Evolutionary conservation across 1,140 invertebrate species (phyloP), one percentile per base, ranked within the genome.

Genomic region (Eubasilissa regina): DNA sequence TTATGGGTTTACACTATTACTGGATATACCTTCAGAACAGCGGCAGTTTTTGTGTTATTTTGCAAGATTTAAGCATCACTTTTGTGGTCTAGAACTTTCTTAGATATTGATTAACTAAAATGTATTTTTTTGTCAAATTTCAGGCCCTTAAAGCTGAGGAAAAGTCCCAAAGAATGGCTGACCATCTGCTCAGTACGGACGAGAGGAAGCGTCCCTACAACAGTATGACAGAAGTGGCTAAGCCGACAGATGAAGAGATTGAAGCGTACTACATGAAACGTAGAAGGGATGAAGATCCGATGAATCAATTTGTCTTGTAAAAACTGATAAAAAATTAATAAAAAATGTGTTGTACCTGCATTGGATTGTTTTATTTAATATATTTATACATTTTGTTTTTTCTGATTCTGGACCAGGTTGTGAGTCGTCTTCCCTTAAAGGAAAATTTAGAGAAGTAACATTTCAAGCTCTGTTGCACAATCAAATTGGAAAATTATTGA

Each of bases 141-240:
- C 84, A 92, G 88, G 94, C 95, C 10, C 83, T 96, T 51, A 88
- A 91, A 84, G 90, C 90, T 81, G 94, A 95, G 87, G 92, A 94
- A 79, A 84, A 90, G 62, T 86, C 89, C 70, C 89, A 93, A 79
- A 91, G 89, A 81, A 89, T 92, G 78, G 94, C 92, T 0, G 93
- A 95, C 0, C 86, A 89, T 45, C 83, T 96, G 0, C 86, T 97
- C 60, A 88, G 90, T 13, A 89, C 88, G 44, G 96, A 98, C 87
- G 97, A 99, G 85, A 89, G 97, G 25, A 97, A 98, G 86, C 89
- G 97, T 21, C 93, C 95, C 0, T 99, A 98, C 85, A 98, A 99
- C 85, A 97, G 95, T 83, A 95, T 95, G 93, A 94, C 93, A 81
- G 93, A 95, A 82, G 92, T 92, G 0, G 94, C 95, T 80, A 94